Conservation (phyloP, 2,888 invertebrate genomes). For the Drosophila falleni region DNA sequence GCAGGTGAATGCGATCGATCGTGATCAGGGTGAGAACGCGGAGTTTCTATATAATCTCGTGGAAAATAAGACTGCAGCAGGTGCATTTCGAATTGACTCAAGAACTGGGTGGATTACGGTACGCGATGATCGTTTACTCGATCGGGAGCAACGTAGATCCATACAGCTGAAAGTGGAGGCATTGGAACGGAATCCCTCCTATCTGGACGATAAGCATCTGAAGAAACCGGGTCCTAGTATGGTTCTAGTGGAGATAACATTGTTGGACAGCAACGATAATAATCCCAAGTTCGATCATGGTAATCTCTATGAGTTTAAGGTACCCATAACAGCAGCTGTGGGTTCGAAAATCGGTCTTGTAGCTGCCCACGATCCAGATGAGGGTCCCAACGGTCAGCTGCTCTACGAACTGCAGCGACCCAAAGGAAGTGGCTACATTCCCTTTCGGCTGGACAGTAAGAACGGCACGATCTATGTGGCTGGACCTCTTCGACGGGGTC, state of each 20-base stretch:
- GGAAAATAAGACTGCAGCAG: conserved; percentile 88
- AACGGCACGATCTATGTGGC: conserved; percentile 89
- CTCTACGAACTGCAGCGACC: conserved; percentile 90
- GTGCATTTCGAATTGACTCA: conserved; percentile 92
- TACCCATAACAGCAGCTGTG: conserved; percentile 89
- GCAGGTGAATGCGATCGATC: conserved; percentile 90
- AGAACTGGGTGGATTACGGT: conserved; percentile 95
- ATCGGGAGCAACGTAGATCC: conserved; percentile 91
- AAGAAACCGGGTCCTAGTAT: conserved; percentile 85
- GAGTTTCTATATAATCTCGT: conserved; percentile 92
- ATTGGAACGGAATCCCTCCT: conserved; percentile 90
- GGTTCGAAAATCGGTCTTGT: conserved; percentile 92
- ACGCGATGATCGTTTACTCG: conserved; percentile 90
- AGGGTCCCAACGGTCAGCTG: conserved; percentile 89
- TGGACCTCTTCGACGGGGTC: conserved; percentile 89
- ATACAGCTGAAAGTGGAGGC: conserved; percentile 92
- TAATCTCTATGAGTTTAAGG: conserved; percentile 92
- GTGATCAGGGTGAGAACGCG: conserved; percentile 94
- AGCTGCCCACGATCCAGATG: conserved; percentile 93
- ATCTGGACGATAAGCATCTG: conserved; percentile 80
- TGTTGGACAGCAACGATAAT: conserved; percentile 96
- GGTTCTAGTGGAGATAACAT: conserved; percentile 92
- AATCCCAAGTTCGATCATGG: conserved; percentile 94
- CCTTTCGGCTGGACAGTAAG: conserved; percentile 90
- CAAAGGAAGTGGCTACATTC: conserved; percentile 88